Percentiles rank a stretch among this genome's conserved stretches.
Conservation (phyloP, 2,113 vertebrate species). For the Cygnus atratus region DNA sequence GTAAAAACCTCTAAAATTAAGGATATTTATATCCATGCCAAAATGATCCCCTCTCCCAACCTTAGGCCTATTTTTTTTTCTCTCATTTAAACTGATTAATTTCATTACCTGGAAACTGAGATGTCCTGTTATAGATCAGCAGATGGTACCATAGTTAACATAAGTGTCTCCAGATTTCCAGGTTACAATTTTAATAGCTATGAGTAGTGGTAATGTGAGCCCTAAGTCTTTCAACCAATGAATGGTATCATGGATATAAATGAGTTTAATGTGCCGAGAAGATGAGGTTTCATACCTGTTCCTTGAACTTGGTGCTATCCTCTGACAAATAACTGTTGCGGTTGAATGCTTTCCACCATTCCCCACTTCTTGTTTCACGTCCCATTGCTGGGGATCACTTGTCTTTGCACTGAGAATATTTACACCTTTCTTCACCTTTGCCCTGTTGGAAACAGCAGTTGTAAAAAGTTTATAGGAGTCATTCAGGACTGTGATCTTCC, state of each 20-base stretch:
- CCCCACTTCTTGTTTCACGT: constrained; percentile 74
- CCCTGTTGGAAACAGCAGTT: constrained; percentile 60
- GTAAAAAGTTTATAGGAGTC: neutral
- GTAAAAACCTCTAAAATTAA: neutral
- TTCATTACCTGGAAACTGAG: constrained; percentile 3
- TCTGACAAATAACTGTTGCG: constrained; percentile 72
- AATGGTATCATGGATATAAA: neutral
- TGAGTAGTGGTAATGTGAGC: neutral
- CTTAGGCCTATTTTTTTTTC: neutral
- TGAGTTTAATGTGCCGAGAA: neutral
- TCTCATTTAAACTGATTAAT: neutral
- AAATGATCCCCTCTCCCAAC: accelerated
- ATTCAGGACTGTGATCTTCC: neutral
- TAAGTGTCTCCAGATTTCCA: constrained; percentile 4
- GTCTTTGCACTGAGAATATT: constrained; percentile 69
- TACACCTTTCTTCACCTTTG: constrained; percentile 83
- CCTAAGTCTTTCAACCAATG: neutral
- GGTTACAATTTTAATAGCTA: neutral
- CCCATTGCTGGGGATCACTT: constrained; percentile 77
- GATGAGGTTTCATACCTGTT: constrained; percentile 72
- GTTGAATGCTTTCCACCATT: constrained; percentile 75
- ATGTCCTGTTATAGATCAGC: neutral
- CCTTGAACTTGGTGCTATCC: constrained; percentile 47
- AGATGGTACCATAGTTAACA: neutral
- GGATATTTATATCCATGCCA: neutral